These are phyloP conservation scores for Syngnathus typhle DNA, from an alignment of 2,113 vertebrate species.

Conservation along the genomic window DNA sequence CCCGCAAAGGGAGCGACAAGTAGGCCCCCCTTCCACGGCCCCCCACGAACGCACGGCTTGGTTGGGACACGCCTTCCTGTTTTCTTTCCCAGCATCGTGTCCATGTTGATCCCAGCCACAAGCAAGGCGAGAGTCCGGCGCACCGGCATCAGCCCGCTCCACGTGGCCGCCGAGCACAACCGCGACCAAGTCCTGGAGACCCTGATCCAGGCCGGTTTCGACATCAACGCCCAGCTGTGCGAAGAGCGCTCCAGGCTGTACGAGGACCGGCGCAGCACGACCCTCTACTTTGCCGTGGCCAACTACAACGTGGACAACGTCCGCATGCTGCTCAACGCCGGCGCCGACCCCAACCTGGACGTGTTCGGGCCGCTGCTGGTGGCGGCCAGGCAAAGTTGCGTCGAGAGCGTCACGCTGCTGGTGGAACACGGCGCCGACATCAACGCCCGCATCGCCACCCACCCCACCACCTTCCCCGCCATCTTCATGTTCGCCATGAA, in stretches of 20 bases:
- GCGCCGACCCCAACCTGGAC: conserved; percentile 86
- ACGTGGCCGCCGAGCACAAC: conserved; percentile 84
- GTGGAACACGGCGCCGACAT: conserved; percentile 85
- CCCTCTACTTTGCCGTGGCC: conserved; percentile 82
- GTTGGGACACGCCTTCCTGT: neutral
- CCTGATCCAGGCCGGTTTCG: conserved; percentile 80
- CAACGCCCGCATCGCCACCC: conserved; percentile 78
- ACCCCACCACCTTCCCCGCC: conserved; percentile 87
- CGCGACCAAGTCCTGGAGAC: conserved; percentile 76
- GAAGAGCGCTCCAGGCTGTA: conserved; percentile 77
- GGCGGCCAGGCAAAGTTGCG: conserved; percentile 79
- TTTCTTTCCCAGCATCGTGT: conserved; percentile 74
- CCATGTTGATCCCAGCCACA: conserved; percentile 81
- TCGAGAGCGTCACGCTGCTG: conserved; percentile 78
- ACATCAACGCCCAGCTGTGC: conserved; percentile 82
- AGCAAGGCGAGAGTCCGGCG: conserved; percentile 76
- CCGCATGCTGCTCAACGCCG: conserved; percentile 76
- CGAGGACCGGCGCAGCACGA: conserved; percentile 83
- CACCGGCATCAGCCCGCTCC: conserved; percentile 88
- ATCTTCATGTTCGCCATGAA: conserved; percentile 88
- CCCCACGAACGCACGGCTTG: too few species aligned
- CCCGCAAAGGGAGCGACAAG: conserved; percentile 79
- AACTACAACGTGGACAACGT: conserved; percentile 81
- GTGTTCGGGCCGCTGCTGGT: conserved; percentile 85
- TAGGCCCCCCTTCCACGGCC: conserved; percentile 34